These are phyloP conservation scores for Pyrrhosoma nymphula DNA, from an alignment of 2,888 invertebrate genomes.

Conservation along the genomic window DNA sequence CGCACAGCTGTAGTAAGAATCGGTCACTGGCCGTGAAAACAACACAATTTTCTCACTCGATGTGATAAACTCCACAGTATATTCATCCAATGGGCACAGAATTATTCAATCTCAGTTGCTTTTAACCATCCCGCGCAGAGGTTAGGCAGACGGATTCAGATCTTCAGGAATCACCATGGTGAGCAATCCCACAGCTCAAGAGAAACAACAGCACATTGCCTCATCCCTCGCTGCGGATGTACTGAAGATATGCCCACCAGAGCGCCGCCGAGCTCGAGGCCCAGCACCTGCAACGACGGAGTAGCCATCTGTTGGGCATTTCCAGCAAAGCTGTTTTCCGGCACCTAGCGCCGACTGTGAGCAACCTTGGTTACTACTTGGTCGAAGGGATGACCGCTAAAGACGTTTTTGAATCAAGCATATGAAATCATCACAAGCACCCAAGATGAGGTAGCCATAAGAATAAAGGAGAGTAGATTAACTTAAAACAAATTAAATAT, in stretches of 20 bases:
- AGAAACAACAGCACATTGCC: conserved; percentile 31
- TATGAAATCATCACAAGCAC: no score
- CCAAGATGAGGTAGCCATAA: no score
- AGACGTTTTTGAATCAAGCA: not conserved
- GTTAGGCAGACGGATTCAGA: conserved; percentile 2
- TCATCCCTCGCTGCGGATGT: conserved; percentile 62
- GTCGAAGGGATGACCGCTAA: not conserved
- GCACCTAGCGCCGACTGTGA: not conserved
- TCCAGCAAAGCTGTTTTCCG: not conserved
- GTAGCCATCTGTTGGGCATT: conserved; percentile 23
- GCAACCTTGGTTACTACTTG: not conserved
- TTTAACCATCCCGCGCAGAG: not conserved
- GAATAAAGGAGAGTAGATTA: no score
- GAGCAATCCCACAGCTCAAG: conserved; percentile 61
- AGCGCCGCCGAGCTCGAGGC: conserved; percentile 14
- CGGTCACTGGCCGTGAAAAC: conserved; percentile 60
- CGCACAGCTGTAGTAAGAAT: not conserved
- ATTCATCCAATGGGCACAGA: conserved; percentile 16
- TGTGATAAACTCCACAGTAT: conserved; percentile 19
- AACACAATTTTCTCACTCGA: not conserved
- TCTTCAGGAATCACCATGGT: conserved; percentile 42
- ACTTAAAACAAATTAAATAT: no score
- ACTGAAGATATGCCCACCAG: conserved; percentile 20
- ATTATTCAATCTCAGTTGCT: not conserved
- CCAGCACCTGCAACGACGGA: conserved; percentile 23